Evolutionary conservation across 2,888 invertebrate species (phyloP).

Genomic region (Ochropleura leucogaster): DNA sequence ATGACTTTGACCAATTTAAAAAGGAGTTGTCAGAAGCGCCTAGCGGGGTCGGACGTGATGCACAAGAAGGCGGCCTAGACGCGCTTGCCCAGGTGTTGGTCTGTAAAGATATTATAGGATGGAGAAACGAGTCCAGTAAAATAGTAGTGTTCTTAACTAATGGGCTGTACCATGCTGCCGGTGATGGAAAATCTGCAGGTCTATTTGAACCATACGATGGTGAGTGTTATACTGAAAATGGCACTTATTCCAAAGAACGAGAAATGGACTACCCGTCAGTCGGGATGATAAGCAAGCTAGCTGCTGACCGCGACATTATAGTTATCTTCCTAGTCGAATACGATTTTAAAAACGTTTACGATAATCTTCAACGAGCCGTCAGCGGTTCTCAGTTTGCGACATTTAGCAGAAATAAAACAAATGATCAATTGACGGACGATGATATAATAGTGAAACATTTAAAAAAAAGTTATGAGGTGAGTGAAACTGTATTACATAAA

Average conservation of each 20-base stretch:
- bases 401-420: slow-evolving; percentile 25
- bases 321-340: slow-evolving; percentile 74
- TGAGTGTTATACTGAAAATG: slow-evolving; percentile 91
- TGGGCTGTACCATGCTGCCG: slow-evolving; percentile 94
- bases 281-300: slow-evolving; percentile 91
- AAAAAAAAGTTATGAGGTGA: slow-evolving; percentile 77
- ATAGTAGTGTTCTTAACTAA: slow-evolving; percentile 95
- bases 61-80: slow-evolving; percentile 96
- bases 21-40: slow-evolving; percentile 79
- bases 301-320: slow-evolving; percentile 71
- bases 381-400: slow-evolving; percentile 69
- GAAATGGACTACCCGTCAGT: slow-evolving; percentile 95
- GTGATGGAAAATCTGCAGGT: slow-evolving; percentile 94
- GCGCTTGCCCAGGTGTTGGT: slow-evolving; percentile 94
- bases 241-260: slow-evolving; percentile 89
- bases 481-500: slow-evolving; percentile 15
- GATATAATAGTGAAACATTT: slow-evolving; percentile 65
- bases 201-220: slow-evolving; percentile 94
- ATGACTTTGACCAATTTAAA: slow-evolving; percentile 87
- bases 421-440: slow-evolving; percentile 10
- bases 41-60: slow-evolving; percentile 91
- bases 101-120: slow-evolving; percentile 93
- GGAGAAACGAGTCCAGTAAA: slow-evolving; percentile 94
- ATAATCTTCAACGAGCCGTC: slow-evolving; percentile 64
- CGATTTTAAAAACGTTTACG: slow-evolving; percentile 60